Evolutionary conservation across 2,113 vertebrate species (phyloP).

Genomic region (Gallinago media): DNA sequence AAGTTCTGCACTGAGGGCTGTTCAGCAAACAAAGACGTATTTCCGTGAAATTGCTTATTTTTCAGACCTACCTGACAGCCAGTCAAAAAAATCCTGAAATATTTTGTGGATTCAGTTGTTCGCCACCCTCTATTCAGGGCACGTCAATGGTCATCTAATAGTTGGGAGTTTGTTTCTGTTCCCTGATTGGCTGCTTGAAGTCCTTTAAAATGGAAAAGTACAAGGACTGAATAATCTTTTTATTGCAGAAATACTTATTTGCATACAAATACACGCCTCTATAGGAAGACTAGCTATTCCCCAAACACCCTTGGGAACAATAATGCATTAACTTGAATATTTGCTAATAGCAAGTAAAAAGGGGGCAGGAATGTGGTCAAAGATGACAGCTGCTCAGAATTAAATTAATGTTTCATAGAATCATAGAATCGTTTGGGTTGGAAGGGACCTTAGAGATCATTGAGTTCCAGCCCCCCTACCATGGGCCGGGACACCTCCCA

Average conservation of each 20-base stretch:
- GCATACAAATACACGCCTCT: not conserved
- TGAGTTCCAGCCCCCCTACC: too few species aligned
- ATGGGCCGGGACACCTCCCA: too few species aligned
- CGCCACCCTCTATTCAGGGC: not conserved
- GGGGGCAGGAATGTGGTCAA: not conserved
- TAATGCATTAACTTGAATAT: not conserved
- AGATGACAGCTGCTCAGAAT: not conserved
- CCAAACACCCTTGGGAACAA: not conserved
- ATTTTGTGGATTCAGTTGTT: not conserved
- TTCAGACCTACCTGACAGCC: not conserved
- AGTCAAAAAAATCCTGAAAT: not conserved
- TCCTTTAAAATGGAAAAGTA: slow-evolving; percentile 5
- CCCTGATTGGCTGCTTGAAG: not conserved
- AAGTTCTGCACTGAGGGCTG: not conserved
- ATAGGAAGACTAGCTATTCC: not conserved
- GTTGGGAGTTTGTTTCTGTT: not conserved
- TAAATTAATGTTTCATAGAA: not conserved
- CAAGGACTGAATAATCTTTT: not conserved
- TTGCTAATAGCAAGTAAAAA: slow-evolving; percentile 5
- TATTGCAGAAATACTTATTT: not conserved
- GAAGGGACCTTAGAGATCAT: too few species aligned
- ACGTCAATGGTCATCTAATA: not conserved
- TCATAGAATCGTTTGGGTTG: too few species aligned
- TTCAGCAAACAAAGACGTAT: not conserved
- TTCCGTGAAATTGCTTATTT: not conserved